Percentiles rank a stretch among this genome's conserved stretches.
Conservation (phyloP, 1,140 invertebrate species). For the Hyles euphorbiae region DNA sequence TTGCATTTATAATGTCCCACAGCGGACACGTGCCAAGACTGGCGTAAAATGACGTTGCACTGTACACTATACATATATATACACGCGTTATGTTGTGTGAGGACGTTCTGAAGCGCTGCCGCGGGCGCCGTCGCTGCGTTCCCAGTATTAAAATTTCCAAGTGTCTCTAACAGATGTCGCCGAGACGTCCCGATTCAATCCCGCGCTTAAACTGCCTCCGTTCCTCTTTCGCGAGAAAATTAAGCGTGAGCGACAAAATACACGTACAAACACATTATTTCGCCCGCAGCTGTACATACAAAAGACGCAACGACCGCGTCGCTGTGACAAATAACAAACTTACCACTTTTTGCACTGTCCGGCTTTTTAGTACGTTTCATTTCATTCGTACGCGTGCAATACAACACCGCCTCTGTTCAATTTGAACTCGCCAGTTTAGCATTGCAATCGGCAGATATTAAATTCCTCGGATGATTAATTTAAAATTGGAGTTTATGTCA, state of each 20-base stretch:
- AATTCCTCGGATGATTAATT: neutral
- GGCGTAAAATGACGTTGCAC: slow-evolving; percentile 1
- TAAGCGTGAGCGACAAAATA: slow-evolving; percentile 24
- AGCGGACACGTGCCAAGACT: too few species aligned
- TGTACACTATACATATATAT: neutral
- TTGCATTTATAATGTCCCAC: too few species aligned
- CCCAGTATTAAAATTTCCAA: slow-evolving; percentile 39
- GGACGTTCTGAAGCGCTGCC: slow-evolving; percentile 12
- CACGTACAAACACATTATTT: slow-evolving; percentile 12
- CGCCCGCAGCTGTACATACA: neutral
- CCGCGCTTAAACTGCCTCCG: slow-evolving; percentile 32
- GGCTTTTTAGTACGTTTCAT: too few species aligned
- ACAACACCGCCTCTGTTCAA: too few species aligned
- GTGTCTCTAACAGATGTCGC: slow-evolving; percentile 37
- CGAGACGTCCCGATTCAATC: slow-evolving; percentile 32
- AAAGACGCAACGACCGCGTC: too few species aligned
- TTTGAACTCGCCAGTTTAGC: too few species aligned
- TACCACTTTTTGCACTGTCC: too few species aligned
- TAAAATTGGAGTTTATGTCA: too few species aligned
- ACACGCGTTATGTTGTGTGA: neutral
- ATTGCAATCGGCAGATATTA: neutral
- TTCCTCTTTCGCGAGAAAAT: slow-evolving; percentile 31
- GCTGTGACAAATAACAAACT: too few species aligned
- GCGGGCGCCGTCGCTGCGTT: slow-evolving; percentile 22
- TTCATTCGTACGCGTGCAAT: too few species aligned